Evolutionary conservation across 2,113 vertebrate genomes (phyloP), one percentile per base, ranked within the genome.

Genomic region (human): DNA sequence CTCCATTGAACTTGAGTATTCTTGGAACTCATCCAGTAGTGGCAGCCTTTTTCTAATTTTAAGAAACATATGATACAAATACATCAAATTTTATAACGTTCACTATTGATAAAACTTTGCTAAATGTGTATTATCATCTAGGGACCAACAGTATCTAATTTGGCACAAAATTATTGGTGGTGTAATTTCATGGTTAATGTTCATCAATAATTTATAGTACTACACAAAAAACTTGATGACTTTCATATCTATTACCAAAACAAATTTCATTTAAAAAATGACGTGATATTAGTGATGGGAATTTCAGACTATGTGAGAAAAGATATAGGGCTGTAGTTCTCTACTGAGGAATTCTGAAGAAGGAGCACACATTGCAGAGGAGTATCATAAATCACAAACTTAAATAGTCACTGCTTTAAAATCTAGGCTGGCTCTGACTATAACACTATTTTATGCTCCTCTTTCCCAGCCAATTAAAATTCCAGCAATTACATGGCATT

Each of bases 381-480:
- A 89, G 17, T 38, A 61, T 83, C 83, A 64, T 81, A 93, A 91
- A 84, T 76, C 70, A 88, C n/a, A 87, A 89, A 96, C 38, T 50
- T 72, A 85, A 85, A 91, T 59, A 95, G 93, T 94, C 70, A 40
- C 80, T 81, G 48, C 57, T 84, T 68, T 81, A 92, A 93, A 78
- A 81, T 96, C 55, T 75, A 70, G 81, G 66, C 59, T 95, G 78
- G 64, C 81, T 85, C 59, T 82, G 93, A 66, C 80, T 96, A 5
- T 90, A 90, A 50, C 75, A 82, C 78, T 85, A 68, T 96, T 96
- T 92, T 89, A 70, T 97, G 81, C 27, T 68, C 76, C 59, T 79
- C 59, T 93, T 95, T 96, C 90, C 86, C 59, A 90, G 82, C 40
- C 84, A 89, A 94, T 95, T 97, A 95, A 95, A 97, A 98, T 96